Percentiles rank a stretch among this genome's conserved stretches.
Evolutionary conservation across 37 sponge, comb jelly and placozoan species (phyloP).

Genomic region (Axinella damicornis): DNA sequence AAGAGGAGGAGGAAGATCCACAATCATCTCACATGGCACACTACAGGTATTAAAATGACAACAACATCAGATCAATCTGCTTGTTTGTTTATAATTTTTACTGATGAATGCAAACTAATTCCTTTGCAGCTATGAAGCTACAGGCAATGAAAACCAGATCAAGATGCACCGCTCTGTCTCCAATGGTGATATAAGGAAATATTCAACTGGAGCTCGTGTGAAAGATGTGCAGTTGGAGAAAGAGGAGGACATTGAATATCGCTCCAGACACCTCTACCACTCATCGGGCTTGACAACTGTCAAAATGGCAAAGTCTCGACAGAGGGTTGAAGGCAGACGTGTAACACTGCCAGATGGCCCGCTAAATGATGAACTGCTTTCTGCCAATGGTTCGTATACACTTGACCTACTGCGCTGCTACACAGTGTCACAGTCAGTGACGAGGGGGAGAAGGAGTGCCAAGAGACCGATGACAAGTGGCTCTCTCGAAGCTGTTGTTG

Average conservation of each 20-base stretch:
- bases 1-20: slow-evolving; percentile 1
- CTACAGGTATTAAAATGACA: too few species aligned
- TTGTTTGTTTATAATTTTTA: too few species aligned
- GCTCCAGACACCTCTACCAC: not conserved
- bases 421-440: not conserved
- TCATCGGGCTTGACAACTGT: not conserved
- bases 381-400: not conserved
- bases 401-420: not conserved
- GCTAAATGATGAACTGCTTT: not conserved
- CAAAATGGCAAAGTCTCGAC: not conserved
- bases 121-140: not conserved
- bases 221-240: not conserved
- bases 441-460: not conserved
- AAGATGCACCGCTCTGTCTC: slow-evolving; percentile 2
- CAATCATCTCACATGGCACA: not conserved
- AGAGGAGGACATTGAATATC: slow-evolving; percentile 5
- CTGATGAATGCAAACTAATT: too few species aligned
- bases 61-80: too few species aligned
- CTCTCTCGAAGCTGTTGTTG: not conserved
- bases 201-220: not conserved
- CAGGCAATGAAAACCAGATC: not conserved
- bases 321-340: not conserved
- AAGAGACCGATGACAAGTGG: not conserved
- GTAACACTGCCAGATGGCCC: not conserved
- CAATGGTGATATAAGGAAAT: not conserved